A percentile compares a stretch with the other conserved stretches of the same genome.
Evolutionary conservation across 2,797 vertebrate genomes (phyloP).

Genomic region (Pempheris klunzingeri): DNA sequence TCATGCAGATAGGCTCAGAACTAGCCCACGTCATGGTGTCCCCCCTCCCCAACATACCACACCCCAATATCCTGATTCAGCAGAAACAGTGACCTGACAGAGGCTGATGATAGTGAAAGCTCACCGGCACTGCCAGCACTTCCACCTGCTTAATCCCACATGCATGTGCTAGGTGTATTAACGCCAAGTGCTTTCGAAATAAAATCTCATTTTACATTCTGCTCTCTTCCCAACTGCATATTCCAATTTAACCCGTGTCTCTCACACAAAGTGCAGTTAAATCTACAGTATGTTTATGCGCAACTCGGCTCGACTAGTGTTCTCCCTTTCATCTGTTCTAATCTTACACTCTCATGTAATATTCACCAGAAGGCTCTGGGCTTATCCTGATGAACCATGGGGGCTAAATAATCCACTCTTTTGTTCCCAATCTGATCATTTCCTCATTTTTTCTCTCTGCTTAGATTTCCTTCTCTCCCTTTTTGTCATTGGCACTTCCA

Average conservation of each 20-base stretch:
- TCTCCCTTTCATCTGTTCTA: conserved; percentile 61
- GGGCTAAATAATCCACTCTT: conserved; percentile 70
- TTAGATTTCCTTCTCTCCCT: conserved; percentile 57
- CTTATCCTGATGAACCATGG: conserved; percentile 71
- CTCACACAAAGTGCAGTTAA: conserved; percentile 51
- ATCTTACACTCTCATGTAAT: conserved; percentile 62
- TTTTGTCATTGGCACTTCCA: conserved; percentile 41
- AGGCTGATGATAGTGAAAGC: conserved; percentile 51
- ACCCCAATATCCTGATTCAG: conserved; percentile 38
- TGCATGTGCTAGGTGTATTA: conserved; percentile 53
- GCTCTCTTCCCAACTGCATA: conserved; percentile 32
- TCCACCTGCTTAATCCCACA: conserved; percentile 55
- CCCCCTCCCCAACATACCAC: conserved; percentile 15
- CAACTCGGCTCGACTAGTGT: conserved; percentile 38
- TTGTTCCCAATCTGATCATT: conserved; percentile 70
- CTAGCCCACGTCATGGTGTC: neutral
- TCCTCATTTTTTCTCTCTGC: conserved; percentile 52
- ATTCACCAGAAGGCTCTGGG: conserved; percentile 62
- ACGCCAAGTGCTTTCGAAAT: conserved; percentile 53
- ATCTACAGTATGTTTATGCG: conserved; percentile 58
- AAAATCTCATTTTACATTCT: conserved; percentile 50
- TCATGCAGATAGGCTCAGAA: conserved; percentile 38
- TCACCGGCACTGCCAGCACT: neutral
- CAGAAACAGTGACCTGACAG: conserved; percentile 35
- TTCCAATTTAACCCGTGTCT: conserved; percentile 55